phyloP scores from a whole-genome alignment of 2,888 invertebrate species.

The Tenthredo amoena region DNA sequence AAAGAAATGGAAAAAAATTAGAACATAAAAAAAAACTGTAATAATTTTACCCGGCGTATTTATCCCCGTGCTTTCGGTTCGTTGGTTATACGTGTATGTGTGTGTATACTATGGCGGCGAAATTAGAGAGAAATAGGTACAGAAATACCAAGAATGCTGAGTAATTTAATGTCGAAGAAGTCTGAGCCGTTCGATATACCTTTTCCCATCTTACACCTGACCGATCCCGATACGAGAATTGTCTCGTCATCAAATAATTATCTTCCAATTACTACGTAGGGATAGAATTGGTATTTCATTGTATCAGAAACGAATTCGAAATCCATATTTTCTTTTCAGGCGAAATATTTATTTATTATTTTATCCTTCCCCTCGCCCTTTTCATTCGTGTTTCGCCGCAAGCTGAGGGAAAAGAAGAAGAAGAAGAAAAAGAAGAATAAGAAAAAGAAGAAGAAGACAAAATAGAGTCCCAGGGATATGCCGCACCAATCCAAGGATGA shows the following conservation, averaged over 20 bases:
- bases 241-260: slow-evolving; percentile 39
- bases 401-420: background rate
- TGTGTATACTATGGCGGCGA: background rate
- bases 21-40: background rate
- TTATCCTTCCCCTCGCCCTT: background rate
- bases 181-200: background rate
- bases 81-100: background rate
- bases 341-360: slow-evolving; percentile 17
- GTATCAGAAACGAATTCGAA: background rate
- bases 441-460: too few relatives aligned
- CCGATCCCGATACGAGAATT: background rate
- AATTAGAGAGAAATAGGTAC: background rate
- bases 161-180: slow-evolving; percentile 7
- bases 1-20: background rate
- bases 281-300: background rate
- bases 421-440: background rate
- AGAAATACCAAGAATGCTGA: slow-evolving; percentile 25
- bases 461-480: background rate
- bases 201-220: background rate
- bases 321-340: background rate
- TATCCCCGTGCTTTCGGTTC: background rate
- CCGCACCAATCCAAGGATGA: background rate
- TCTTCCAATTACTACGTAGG: background rate
- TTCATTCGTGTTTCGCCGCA: background rate
- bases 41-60: background rate